Evolutionary conservation across 2,888 invertebrate species (phyloP).

Genomic region (Troides aeacus): DNA sequence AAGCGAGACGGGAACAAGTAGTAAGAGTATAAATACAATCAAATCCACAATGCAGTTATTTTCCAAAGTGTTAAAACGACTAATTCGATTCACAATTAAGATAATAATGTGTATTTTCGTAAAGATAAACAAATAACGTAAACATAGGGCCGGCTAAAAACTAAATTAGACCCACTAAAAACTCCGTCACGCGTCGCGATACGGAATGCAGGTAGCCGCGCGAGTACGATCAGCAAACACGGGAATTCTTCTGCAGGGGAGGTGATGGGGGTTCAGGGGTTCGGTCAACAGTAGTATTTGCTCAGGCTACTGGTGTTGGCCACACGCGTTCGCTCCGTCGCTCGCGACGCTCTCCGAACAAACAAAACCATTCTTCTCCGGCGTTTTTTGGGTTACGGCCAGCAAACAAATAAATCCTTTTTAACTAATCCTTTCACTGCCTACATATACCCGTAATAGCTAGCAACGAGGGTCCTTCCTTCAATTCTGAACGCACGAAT

Average conservation of each 20-base stretch:
- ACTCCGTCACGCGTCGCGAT: conserved; percentile 26
- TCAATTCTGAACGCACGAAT: too few relatives aligned
- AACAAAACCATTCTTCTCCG: conserved; percentile 63
- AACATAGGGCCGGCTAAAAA: conserved; percentile 20
- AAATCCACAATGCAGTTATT: conserved; percentile 10
- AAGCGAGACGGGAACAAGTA: too few relatives aligned
- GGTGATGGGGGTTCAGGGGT: conserved; percentile 33
- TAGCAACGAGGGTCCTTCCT: too few relatives aligned
- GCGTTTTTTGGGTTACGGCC: conserved; percentile 62
- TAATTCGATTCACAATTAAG: conserved; percentile 27
- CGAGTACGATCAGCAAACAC: conserved; percentile 57
- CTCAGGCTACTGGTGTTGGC: conserved; percentile 77
- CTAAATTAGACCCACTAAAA: conserved; percentile 22
- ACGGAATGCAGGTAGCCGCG: conserved; percentile 50
- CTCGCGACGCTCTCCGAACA: conserved; percentile 54
- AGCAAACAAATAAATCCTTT: conserved; percentile 37
- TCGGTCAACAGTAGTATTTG: conserved; percentile 72
- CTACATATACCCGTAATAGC: too few relatives aligned
- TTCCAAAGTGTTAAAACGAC: conserved; percentile 17
- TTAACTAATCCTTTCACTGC: too few relatives aligned
- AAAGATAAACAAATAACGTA: conserved; percentile 23
- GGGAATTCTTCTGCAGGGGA: conserved; percentile 58
- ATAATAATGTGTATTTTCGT: conserved; percentile 25
- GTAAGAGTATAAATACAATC: conserved; percentile 9
- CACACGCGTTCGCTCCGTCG: conserved; percentile 61